Conservation (phyloP, 64 coral and sea anemone genomes). For the Stichodactyla helianthus region DNA sequence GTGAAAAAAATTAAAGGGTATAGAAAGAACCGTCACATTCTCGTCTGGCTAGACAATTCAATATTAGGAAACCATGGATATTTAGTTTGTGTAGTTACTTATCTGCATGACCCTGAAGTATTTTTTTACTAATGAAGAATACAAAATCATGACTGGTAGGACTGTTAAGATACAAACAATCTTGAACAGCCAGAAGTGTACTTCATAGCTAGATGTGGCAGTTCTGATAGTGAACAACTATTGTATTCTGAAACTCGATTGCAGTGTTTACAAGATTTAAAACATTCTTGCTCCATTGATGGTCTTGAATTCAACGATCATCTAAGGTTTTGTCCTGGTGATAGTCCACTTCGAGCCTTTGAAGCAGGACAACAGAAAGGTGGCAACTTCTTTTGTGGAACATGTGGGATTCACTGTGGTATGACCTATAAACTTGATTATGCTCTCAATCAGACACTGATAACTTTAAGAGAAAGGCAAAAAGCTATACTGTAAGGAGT, state of each 20-base stretch:
- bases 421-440: constrained; percentile 23
- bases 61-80: neutral
- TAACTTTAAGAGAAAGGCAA: constrained; percentile 22
- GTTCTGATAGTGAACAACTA: neutral
- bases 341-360: constrained; percentile 24
- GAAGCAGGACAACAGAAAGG: constrained; percentile 35
- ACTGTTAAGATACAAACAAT: neutral
- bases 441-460: constrained; percentile 6
- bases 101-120: neutral
- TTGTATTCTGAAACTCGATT: neutral
- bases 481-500: constrained; percentile 15
- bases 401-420: constrained; percentile 29
- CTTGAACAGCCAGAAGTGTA: constrained; percentile 3
- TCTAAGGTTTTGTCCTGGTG: constrained; percentile 21
- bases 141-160: neutral
- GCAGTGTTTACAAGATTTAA: neutral
- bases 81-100: neutral
- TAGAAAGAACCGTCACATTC: neutral
- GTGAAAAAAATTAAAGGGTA: neutral
- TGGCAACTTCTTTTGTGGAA: constrained; percentile 37
- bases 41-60: constrained; percentile 6
- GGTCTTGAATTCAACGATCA: neutral
- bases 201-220: constrained; percentile 14
- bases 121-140: neutral
- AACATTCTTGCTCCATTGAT: neutral